Percentiles rank a stretch among this genome's conserved stretches.
These are phyloP conservation scores for Prosopocoilus inquinatus DNA, from an alignment of 2,888 invertebrate genomes.

Conservation along the genomic window DNA sequence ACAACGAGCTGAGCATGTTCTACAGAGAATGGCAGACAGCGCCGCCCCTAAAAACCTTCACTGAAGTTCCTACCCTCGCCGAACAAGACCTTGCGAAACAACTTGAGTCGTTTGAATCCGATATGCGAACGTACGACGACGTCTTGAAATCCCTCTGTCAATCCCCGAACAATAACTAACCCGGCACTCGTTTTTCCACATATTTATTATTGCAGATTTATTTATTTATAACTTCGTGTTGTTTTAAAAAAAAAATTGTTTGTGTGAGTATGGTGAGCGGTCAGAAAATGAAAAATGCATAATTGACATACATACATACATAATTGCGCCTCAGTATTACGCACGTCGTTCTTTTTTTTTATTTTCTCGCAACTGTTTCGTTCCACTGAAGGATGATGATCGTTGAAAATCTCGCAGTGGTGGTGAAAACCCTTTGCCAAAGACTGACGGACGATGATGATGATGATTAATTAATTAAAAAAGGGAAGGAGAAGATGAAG, in stretches of 20 bases:
- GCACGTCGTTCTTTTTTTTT: not conserved
- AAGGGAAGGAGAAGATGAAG: too few relatives aligned
- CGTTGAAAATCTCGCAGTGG: not conserved
- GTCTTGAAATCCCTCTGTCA: conserved; percentile 70
- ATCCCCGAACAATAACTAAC: conserved; percentile 56
- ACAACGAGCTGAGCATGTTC: conserved; percentile 74
- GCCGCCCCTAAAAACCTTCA: conserved; percentile 43
- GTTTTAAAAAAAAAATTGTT: not conserved
- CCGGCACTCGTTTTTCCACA: not conserved
- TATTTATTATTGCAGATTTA: conserved; percentile 7
- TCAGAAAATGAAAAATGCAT: too few relatives aligned
- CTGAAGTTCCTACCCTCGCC: conserved; percentile 53
- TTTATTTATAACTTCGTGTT: conserved; percentile 7
- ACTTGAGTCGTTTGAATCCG: conserved; percentile 72
- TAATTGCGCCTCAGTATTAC: not conserved
- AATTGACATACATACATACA: too few relatives aligned
- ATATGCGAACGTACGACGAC: conserved; percentile 72
- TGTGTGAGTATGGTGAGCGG: not conserved
- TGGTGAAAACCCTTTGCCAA: too few relatives aligned
- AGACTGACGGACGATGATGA: too few relatives aligned
- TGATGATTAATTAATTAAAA: too few relatives aligned
- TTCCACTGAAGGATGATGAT: conserved; percentile 6
- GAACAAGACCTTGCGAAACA: conserved; percentile 66
- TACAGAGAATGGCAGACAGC: conserved; percentile 78
- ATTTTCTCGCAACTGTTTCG: conserved; percentile 2